Conservation (phyloP, 2,888 invertebrate species). For the Troides aeacus region DNA sequence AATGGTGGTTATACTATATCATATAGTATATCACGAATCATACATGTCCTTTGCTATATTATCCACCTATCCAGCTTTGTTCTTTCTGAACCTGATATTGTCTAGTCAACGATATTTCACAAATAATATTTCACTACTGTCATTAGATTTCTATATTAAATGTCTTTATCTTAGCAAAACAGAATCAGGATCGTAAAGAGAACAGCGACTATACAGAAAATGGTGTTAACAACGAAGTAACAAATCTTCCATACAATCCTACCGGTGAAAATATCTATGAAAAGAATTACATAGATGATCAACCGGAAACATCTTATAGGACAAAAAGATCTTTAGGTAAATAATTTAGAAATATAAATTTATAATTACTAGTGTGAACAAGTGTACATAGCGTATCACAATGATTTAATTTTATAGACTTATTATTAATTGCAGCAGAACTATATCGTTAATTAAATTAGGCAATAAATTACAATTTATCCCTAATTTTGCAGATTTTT, state of each 20-base stretch:
- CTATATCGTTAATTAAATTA: no score
- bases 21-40: background rate
- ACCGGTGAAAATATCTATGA: constrained; percentile 33
- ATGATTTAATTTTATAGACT: no score
- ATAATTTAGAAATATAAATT: no score
- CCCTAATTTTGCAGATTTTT: constrained; percentile 44
- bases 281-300: constrained; percentile 41
- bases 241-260: constrained; percentile 8
- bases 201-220: background rate
- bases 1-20: background rate
- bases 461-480: background rate
- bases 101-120: background rate
- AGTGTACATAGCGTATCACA: no score
- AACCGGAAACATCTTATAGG: constrained; percentile 45
- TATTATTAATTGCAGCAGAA: no score
- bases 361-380: no score
- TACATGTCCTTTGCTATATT: no score
- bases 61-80: no score
- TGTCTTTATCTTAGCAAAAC: constrained; percentile 14
- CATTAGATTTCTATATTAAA: background rate
- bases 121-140: background rate
- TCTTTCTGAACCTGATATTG: background rate
- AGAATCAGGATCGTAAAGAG: constrained; percentile 8
- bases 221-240: constrained; percentile 17
- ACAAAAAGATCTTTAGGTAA: constrained; percentile 62